A percentile compares a stretch with the other conserved stretches of the same genome.
phyloP scores from a whole-genome alignment of 2,888 invertebrate species.

The Seira sanloemensis region DNA sequence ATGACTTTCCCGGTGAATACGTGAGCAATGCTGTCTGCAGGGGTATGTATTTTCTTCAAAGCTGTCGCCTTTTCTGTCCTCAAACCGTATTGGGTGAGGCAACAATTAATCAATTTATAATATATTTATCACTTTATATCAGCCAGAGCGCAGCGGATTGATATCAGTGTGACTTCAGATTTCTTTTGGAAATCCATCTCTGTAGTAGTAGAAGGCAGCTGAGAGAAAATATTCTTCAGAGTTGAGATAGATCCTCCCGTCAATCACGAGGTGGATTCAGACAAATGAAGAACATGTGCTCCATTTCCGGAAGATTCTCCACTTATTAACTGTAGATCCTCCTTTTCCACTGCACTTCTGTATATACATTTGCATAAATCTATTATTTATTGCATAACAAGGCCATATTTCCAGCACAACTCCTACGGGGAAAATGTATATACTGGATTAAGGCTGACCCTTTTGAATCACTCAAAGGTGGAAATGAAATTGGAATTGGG shows the following conservation, averaged over 20 bases:
- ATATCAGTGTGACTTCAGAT: neutral
- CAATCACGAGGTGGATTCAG: neutral
- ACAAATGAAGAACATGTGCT: neutral
- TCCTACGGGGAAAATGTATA: neutral
- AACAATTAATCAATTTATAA: neutral
- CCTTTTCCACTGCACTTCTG: neutral
- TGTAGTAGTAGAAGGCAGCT: no score
- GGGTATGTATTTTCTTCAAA: no score
- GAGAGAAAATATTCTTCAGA: no score
- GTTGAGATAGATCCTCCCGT: neutral
- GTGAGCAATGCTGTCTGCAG: no score
- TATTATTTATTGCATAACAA: conserved; percentile 28
- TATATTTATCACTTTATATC: neutral
- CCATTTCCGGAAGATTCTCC: neutral
- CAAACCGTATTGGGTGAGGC: no score
- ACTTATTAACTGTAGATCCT: neutral
- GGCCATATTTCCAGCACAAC: conserved; percentile 4
- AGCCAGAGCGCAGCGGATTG: neutral
- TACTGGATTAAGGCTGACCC: no score
- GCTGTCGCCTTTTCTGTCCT: no score
- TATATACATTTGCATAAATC: neutral
- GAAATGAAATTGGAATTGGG: no score
- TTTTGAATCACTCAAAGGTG: no score
- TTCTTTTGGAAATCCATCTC: neutral
- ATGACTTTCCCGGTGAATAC: no score